phyloP scores from a whole-genome alignment of 2,888 invertebrate species.

The Hydropsyche betteni region DNA sequence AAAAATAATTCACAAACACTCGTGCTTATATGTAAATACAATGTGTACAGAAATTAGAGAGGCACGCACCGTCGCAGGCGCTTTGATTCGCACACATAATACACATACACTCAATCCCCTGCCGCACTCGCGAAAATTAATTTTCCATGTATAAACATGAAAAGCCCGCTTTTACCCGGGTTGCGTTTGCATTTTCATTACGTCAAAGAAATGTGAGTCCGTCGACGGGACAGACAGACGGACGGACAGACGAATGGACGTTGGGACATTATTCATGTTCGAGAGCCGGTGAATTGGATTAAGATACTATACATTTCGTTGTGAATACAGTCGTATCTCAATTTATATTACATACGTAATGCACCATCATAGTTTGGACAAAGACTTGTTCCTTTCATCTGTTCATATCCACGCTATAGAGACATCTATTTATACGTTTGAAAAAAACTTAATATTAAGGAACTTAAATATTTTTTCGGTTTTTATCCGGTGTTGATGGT shows the following conservation, averaged over 20 bases:
- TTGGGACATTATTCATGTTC: slow-evolving; percentile 33
- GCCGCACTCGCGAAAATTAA: slow-evolving; percentile 28
- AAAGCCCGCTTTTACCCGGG: slow-evolving; percentile 10
- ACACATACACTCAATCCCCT: no score
- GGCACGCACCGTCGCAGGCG: slow-evolving; percentile 1
- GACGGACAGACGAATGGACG: slow-evolving; percentile 13
- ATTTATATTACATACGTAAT: no score
- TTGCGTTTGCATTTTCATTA: slow-evolving; percentile 30
- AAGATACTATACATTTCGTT: not conserved
- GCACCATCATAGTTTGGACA: slow-evolving; percentile 47
- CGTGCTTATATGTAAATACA: slow-evolving; percentile 4
- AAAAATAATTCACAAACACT: no score
- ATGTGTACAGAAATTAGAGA: slow-evolving; percentile 1
- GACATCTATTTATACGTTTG: no score
- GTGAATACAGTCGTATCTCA: no score
- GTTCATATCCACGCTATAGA: no score
- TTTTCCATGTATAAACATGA: slow-evolving; percentile 33
- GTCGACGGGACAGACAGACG: slow-evolving; percentile 2
- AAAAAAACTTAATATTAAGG: no score
- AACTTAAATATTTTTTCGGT: no score
- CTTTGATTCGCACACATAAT: not conserved
- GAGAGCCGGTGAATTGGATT: slow-evolving; percentile 23
- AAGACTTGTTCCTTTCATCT: slow-evolving; percentile 30
- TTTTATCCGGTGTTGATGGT: no score
- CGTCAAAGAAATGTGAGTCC: slow-evolving; percentile 36